Evolutionary conservation across 1,140 invertebrate species (phyloP).

Genomic region (Drosophila auraria): DNA sequence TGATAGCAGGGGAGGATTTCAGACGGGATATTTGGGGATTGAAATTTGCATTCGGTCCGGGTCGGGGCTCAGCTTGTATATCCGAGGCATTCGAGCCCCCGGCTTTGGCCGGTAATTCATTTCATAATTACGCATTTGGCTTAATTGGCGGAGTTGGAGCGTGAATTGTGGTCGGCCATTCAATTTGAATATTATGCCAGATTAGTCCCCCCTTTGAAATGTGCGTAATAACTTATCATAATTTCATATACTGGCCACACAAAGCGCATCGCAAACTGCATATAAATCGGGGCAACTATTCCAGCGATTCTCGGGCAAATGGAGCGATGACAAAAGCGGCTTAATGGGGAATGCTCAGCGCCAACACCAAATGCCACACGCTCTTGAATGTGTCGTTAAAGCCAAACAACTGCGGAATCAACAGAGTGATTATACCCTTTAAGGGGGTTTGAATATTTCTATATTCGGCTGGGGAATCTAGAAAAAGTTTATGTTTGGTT

Average conservation of each 20-base stretch:
- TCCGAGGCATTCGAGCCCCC: background rate
- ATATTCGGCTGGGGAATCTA: too few relatives aligned
- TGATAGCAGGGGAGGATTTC: conserved; percentile 54
- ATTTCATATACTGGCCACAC: conserved; percentile 26
- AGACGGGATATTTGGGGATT: conserved; percentile 26
- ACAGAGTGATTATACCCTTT: conserved; percentile 15
- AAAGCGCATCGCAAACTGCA: background rate
- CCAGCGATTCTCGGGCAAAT: conserved; percentile 14
- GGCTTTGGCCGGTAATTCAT: conserved; percentile 23
- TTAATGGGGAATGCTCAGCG: conserved; percentile 32
- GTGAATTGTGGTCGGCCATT: conserved; percentile 38
- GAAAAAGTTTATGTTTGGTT: too few relatives aligned
- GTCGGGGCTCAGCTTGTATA: background rate
- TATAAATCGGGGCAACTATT: conserved; percentile 9
- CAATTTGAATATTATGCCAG: conserved; percentile 47
- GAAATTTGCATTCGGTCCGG: conserved; percentile 15
- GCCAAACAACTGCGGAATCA: conserved; percentile 30
- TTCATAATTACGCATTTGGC: conserved; percentile 34
- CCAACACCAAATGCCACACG: conserved; percentile 31
- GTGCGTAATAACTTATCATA: conserved; percentile 34
- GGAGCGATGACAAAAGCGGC: conserved; percentile 24
- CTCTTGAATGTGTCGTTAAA: conserved; percentile 28
- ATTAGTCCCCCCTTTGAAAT: conserved; percentile 24
- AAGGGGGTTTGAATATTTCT: background rate
- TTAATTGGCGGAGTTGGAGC: conserved; percentile 37